Percentiles rank a stretch among this genome's conserved stretches.
These are phyloP conservation scores for Euura saliciscinereae DNA, from an alignment of 1,140 invertebrate species.

Conservation along the genomic window DNA sequence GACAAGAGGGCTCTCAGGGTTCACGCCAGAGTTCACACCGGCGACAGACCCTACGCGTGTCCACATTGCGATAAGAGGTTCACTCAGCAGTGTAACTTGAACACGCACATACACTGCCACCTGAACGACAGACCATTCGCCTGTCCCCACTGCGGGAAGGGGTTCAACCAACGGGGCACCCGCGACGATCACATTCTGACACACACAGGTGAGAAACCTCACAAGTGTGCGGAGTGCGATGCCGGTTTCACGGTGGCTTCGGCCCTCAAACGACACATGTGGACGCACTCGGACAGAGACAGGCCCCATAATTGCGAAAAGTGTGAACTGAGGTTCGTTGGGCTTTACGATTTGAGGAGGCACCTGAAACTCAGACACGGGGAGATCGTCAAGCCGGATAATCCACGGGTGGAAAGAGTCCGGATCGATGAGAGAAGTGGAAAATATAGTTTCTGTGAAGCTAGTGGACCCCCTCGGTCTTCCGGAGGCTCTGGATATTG, in stretches of 20 bases:
- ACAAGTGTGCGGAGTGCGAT: not conserved
- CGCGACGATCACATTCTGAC: not conserved
- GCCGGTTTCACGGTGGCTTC: not conserved
- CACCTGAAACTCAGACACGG: not conserved
- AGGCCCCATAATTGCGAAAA: not conserved
- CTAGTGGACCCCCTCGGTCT: not conserved
- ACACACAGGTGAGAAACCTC: not conserved
- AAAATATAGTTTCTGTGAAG: too few species aligned
- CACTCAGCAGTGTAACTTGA: not conserved
- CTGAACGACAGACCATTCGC: not conserved
- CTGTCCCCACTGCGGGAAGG: not conserved
- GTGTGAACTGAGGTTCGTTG: not conserved
- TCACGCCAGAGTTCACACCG: slow-evolving; percentile 58
- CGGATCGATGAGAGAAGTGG: not conserved
- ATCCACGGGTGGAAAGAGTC: not conserved
- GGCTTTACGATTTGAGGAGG: not conserved
- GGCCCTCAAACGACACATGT: not conserved
- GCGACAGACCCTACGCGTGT: slow-evolving; percentile 46
- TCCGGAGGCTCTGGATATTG: not conserved
- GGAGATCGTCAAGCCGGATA: not conserved
- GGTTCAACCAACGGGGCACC: not conserved
- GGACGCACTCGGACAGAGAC: not conserved
- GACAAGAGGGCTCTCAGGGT: slow-evolving; percentile 57
- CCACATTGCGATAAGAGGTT: not conserved
- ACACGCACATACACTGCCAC: not conserved